Evolutionary conservation across 2,113 vertebrate genomes (phyloP), one percentile per base, ranked within the genome.

Genomic region (Plectropomus leopardus): DNA sequence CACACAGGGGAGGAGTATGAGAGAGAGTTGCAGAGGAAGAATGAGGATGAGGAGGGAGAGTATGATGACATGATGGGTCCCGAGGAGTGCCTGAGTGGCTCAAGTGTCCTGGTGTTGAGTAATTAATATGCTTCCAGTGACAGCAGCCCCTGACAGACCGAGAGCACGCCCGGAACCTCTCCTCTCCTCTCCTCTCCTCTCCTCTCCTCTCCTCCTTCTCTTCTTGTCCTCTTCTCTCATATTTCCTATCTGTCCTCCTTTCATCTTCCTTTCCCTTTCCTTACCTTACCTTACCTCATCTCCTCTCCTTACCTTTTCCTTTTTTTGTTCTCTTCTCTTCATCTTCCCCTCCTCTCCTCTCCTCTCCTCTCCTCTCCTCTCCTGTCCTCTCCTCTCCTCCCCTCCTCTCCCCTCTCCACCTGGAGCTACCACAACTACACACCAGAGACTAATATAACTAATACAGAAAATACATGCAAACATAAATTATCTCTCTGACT

Each of bases 71-170:
- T 63, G 80, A 85, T 78, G 36, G 60, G 57, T 42, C 47, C 30
- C 0, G 4, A 50, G 55, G 36, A 71, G n/a, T 34, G 72, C 32
- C 16, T 72, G 44, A 4, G 17, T 9, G 0, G 23, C 75, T 76
- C 53, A 61, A 60, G 59, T 85, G 63, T 76, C 42, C 65, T 59
- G 36, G 2, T 66, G 68, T 82, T 80, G 73, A 83, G 85, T 72
- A 60, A 86, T 83, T 81, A 82, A 67, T 76, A 66, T 45, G 21
- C 64, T 70, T 79, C 17, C 48, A 48, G 2, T 64, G 58, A 80
- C 32, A 75, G 32, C 5, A 11, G 63, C 58, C 23, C 45, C 48
- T 77, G 44, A 63, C 54, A 51, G 61, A 63, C 55, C 36, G 45
- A 65, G 51, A 42, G 30, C 55, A 42, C 21, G 26, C 21, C 45